Evolutionary conservation across 2,113 vertebrate genomes (phyloP).

Genomic region (Caloenas nicobarica): DNA sequence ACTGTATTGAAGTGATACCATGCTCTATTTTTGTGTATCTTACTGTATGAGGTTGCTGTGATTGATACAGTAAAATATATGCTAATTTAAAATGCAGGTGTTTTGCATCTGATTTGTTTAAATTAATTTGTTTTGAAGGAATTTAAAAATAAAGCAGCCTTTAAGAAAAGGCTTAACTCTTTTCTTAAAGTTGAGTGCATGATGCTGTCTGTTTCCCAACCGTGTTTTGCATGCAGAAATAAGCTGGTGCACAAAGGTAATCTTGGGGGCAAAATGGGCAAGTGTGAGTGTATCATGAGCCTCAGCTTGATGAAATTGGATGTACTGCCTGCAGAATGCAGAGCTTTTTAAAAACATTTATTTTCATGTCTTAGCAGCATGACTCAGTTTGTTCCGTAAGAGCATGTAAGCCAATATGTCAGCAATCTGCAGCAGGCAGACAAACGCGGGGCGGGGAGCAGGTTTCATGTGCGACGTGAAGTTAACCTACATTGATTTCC

Average conservation of each 20-base stretch:
- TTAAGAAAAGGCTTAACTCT: slow-evolving; percentile 62
- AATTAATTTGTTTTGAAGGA: slow-evolving; percentile 67
- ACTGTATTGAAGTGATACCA: slow-evolving; percentile 66
- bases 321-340: not conserved
- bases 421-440: not conserved
- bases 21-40: slow-evolving; percentile 74
- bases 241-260: not conserved
- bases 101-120: slow-evolving; percentile 77
- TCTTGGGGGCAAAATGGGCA: not conserved
- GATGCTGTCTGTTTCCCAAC: slow-evolving; percentile 1
- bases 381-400: not conserved
- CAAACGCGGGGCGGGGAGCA: not conserved
- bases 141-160: slow-evolving; percentile 68
- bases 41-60: slow-evolving; percentile 77
- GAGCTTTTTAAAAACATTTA: rapidly evolving
- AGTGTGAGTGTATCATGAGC: not conserved
- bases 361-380: not conserved
- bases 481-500: not conserved
- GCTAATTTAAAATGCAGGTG: slow-evolving; percentile 76
- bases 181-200: slow-evolving; percentile 49
- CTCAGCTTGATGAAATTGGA: not conserved
- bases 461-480: not conserved
- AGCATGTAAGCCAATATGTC: not conserved
- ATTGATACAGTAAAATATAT: slow-evolving; percentile 74
- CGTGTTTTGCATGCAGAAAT: not conserved